Conservation (phyloP, 2,797 vertebrate species). For the Muscicapa striata region DNA sequence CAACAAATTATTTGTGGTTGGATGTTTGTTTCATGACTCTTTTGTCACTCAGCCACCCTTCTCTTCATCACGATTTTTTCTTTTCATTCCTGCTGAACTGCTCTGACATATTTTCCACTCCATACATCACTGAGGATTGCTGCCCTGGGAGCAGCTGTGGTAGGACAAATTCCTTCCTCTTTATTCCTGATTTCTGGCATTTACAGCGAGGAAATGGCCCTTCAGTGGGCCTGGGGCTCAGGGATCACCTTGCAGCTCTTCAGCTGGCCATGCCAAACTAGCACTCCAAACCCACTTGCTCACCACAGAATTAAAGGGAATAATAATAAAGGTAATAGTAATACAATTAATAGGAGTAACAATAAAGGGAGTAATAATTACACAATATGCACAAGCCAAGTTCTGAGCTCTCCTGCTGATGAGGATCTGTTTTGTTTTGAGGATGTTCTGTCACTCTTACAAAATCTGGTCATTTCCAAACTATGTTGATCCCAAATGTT, state of each 20-base stretch:
- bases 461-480: not conserved
- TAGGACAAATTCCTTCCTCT: not conserved
- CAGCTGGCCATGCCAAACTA: not conserved
- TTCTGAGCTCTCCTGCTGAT: not conserved
- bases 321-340: not conserved
- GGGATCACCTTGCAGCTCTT: not conserved
- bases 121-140: constrained; percentile 9
- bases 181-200: not conserved
- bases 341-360: not conserved
- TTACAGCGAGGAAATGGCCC: not conserved
- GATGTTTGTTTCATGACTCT: constrained; percentile 62
- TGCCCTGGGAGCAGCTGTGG: not conserved
- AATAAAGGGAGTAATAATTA: not conserved
- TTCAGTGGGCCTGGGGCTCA: not conserved
- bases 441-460: not conserved
- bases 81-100: not conserved
- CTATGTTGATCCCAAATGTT: not conserved
- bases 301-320: not conserved
- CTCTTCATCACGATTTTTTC: not conserved
- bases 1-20: constrained; percentile 55
- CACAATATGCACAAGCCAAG: not conserved
- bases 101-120: constrained; percentile 38
- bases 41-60: constrained; percentile 10
- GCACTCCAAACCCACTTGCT: accelerated
- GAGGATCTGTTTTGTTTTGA: not conserved